Base-by-base conservation (phyloP, 2,888 invertebrate species). In the Heteromurus nitidus region DNA sequence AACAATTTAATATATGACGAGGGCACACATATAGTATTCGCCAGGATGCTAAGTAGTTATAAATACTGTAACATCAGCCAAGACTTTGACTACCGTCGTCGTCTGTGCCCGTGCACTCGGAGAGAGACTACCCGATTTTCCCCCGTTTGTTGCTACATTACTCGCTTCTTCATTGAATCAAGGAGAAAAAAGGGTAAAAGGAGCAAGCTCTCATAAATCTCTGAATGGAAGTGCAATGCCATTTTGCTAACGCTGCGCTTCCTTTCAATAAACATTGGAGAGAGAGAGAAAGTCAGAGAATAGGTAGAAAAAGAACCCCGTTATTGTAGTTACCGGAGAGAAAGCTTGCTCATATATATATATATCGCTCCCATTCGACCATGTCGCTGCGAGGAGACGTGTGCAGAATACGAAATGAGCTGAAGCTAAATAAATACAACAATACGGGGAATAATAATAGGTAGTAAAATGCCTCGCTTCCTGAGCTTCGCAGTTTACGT, bases 371-470 rank as follows among this genome's bases (percentile, higher is more conserved):
- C 47, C 47, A 5, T 47, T 47, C 47, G 47, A n/a, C 47, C 47
- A 47, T 47, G 47, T 47, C 47, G 47, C n/a, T 47, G 11, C n/a
- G 47, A 16, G n/a, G 47, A 3, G 11, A 47, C 47, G 47, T 16
- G 47, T 9, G 22, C 22, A 24, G 55, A 55, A 55, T 24, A 55
- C n/a, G 3, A 55, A 55, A 55, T 55, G 55, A 55, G 55, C 31
- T 7, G n/a, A 3, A 3, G 16, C 53, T 53, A 74, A 65, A 76
- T 60, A 68, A 68, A 58, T 42, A 68, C 60, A 30, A 26, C 44
- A 28, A 50, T 44, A 20, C 60, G 50, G 53, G 20, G 20, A 72
- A 70, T 58, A 70, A 58, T 28, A 53, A 70, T 42, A 55, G 70
- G 55, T 58, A 70, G 70, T 42, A 58, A 70, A 70, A 58, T 55